Evolutionary conservation across 1,140 invertebrate species (phyloP), one percentile per base, ranked within the genome.

Genomic region (Nilaparvata lugens): DNA sequence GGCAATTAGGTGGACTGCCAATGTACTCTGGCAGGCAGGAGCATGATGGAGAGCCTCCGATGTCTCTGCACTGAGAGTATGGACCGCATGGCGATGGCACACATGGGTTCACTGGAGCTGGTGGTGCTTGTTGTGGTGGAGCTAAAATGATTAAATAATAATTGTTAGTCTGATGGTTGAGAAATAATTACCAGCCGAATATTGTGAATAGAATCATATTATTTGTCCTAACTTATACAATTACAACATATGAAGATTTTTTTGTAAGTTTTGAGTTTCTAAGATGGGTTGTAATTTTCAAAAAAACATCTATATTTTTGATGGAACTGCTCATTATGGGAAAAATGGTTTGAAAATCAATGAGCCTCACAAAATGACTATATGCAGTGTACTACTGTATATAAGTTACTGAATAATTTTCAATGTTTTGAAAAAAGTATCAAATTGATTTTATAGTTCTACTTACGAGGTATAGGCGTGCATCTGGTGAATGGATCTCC

Each of bases 401-500:
- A n/a, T n/a, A n/a, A n/a, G n/a, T n/a, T n/a, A n/a, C 3, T 11
- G 9, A 35, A 35, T 35, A 35, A 6, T 35, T 11, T 35, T 35
- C 9, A 35, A 6, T 4, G 13, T 35, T 4, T 1, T 9, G 7
- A 35, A 11, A 4, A 4, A 35, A n/a, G n/a, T n/a, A n/a, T 11
- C 2, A 6, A 35, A 35, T 35, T 11, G 9, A 35, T 35, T 6
- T 35, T 35, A 35, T 11, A 18, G 13, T 16, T 4, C 43, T n/a
- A 62, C 64, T 67, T 60, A 68, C 67, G 63, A 62, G 66, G 63
- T 24, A 72, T 74, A n/a, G 75, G 76, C 71, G 77, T 70, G 71
- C 86, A 86, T 70, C 76, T 77, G 28, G 76, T 70, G 65, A 83
- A 84, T 25, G 86, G 84, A 78, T 87, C 83, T 64, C 85, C 85